A percentile compares a stretch with the other conserved stretches of the same genome.
These are phyloP conservation scores for Odontophorus gujanensis DNA, from an alignment of 2,113 vertebrate genomes.

Conservation along the genomic window DNA sequence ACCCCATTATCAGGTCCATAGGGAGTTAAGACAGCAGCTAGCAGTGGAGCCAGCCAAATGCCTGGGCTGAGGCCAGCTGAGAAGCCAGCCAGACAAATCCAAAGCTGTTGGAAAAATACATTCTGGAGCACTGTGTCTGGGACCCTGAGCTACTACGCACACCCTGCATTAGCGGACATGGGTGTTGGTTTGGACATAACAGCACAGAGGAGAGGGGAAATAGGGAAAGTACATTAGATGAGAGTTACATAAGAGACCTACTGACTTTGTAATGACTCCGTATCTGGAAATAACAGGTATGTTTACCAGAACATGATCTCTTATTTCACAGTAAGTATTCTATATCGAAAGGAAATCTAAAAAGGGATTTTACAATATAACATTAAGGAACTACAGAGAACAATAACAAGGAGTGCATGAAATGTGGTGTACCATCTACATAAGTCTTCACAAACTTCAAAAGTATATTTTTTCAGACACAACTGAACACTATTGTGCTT, in stretches of 20 bases:
- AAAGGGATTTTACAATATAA: background rate
- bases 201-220: background rate
- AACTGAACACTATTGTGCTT: background rate
- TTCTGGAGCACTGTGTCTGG: constrained; percentile 35
- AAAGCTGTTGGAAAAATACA: constrained; percentile 67
- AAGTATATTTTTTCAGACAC: background rate
- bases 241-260: constrained; percentile 17
- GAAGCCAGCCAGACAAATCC: constrained; percentile 66
- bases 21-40: constrained; percentile 69
- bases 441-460: background rate
- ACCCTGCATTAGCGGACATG: constrained; percentile 5
- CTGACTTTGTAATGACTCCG: constrained; percentile 27
- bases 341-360: background rate
- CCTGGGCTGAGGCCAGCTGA: constrained; percentile 63
- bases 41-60: constrained; percentile 63
- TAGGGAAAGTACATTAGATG: background rate
- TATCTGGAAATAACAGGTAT: constrained; percentile 36
- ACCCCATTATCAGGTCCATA: constrained; percentile 50
- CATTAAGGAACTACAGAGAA: background rate
- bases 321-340: constrained; percentile 22
- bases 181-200: constrained; percentile 11
- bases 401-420: background rate
- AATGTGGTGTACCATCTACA: background rate
- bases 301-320: constrained; percentile 37
- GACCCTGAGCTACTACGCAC: constrained; percentile 32